Base-by-base conservation (phyloP, 2,888 invertebrate species). In the Sialis fuliginosa region DNA sequence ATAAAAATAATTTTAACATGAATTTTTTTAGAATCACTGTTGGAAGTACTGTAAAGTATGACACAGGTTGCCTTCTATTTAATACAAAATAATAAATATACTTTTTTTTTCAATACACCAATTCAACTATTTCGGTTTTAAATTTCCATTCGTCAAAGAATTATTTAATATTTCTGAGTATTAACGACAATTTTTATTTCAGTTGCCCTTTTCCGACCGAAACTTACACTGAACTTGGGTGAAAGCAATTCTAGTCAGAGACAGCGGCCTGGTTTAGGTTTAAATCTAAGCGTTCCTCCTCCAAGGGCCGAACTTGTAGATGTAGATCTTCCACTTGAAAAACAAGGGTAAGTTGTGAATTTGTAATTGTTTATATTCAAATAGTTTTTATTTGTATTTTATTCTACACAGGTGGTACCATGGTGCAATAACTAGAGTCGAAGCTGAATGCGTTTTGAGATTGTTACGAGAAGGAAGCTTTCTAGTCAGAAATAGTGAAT, bases 401-500 rank as follows among this genome's bases (percentile, higher is more conserved):
- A 33, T 40, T 13, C 44, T 50, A 54, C 59, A 1, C 59, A 87
- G 87, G 57, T 96, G 95, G 95, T 96, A 91, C 67, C 95, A 95
- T 64, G 95, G 95, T 52, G 82, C 89, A 53, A 84, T 95, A 52
- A 85, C 88, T 45, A 76, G 95, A 58, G 75, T 85, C 49, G 91
- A 93, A 66, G 95, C 95, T 42, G 95, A 96, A 67, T 79, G 79
- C 61, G 78, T 91, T 52, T 71, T 96, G 44, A 71, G 88, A 56
- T 75, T 85, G 47, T 75, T 88, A 45, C 74, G 78, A 54, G 93
- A 95, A 69, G 95, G 95, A 52, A 91, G 90, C 58, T 96, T 92
- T 66, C 73, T 96, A 56, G 92, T 96, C 48, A 74, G 96, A 56
- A 89, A 90, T 63, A 92, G 92, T 63, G 92, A 95, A 67, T 90